Percentiles rank a stretch among this genome's conserved stretches.
Evolutionary conservation across 2,888 invertebrate genomes (phyloP).

Genomic region (Hydraecia micacea): DNA sequence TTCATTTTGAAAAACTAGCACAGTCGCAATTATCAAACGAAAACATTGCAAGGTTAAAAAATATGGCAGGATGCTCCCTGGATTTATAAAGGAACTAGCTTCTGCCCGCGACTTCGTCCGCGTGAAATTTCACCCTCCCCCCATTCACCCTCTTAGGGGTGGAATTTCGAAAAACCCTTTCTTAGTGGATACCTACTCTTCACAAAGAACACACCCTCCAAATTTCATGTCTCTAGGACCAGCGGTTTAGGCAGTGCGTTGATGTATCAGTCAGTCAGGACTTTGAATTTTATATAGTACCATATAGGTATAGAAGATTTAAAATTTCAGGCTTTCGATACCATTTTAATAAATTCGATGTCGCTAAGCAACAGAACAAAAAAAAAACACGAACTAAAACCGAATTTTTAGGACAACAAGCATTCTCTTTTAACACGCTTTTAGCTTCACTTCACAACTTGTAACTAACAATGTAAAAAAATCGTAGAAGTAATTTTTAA

Average conservation of each 20-base stretch:
- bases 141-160: too few species aligned
- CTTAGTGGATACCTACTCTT: too few species aligned
- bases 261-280: too few species aligned
- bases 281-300: too few species aligned
- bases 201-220: too few species aligned
- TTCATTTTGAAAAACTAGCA: not conserved
- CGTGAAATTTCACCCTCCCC: too few species aligned
- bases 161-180: too few species aligned
- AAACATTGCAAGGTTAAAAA: not conserved
- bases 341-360: not conserved
- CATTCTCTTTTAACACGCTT: not conserved
- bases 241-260: too few species aligned
- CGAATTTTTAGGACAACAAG: not conserved
- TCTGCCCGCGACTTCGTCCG: too few species aligned
- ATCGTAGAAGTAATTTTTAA: not conserved
- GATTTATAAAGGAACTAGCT: not conserved
- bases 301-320: not conserved
- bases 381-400: not conserved
- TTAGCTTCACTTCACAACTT: not conserved
- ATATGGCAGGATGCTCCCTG: not conserved
- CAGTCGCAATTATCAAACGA: too few species aligned
- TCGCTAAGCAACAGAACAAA: not conserved
- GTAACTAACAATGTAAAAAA: not conserved
- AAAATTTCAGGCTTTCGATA: not conserved
- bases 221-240: too few species aligned